Base-by-base conservation (phyloP, 1,140 invertebrate species). In the Drosophila insularis region DNA sequence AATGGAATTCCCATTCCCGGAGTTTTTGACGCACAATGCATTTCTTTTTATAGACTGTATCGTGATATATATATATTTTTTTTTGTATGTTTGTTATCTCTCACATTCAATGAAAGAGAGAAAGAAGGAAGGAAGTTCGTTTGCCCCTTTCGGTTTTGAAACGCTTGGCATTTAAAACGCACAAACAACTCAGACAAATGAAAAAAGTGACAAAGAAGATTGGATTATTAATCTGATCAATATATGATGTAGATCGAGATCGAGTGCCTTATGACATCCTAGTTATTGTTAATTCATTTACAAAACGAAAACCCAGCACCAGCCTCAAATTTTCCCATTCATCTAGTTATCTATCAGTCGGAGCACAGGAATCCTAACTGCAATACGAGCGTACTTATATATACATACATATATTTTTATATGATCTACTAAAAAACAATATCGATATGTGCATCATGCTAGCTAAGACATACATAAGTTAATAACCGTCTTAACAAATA, bases 221-320 rank as follows among this genome's bases (percentile, higher is more conserved):
- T 11, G 23, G 32, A 63, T 8, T 72, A 10, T 39, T 54, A 54
- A 53, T 32, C 65, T 21, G 55, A 21, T 50, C 35, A 1, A 37
- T 37, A 37, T 11, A 11, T 17, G n/a, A 46, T 8, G 43, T 50
- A 50, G 2, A 50, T 50, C 17, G 17, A 68, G 68, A 73, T 76
- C 81, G 71, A 82, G 80, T 82, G 80, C 80, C 80, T 82, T 82
- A 82, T 68, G 68, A 79, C 62, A 63, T 77, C 78, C 63, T 71
- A 70, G 61, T 67, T 66, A 59, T 68, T 75, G 68, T 74, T 74
- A 58, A 50, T 63, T 56, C 43, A 64, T 54, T 56, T 59, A 58
- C 56, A 68, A 37, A 37, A 37, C 35, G 14, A 14, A 50, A 21
- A 10, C 14, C 17, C 10, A 46, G 69, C 32, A 37, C 68, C 40